A percentile compares a stretch with the other conserved stretches of the same genome.
phyloP scores from a whole-genome alignment of 2,888 invertebrate genomes.

The Argyresthia goedartella region DNA sequence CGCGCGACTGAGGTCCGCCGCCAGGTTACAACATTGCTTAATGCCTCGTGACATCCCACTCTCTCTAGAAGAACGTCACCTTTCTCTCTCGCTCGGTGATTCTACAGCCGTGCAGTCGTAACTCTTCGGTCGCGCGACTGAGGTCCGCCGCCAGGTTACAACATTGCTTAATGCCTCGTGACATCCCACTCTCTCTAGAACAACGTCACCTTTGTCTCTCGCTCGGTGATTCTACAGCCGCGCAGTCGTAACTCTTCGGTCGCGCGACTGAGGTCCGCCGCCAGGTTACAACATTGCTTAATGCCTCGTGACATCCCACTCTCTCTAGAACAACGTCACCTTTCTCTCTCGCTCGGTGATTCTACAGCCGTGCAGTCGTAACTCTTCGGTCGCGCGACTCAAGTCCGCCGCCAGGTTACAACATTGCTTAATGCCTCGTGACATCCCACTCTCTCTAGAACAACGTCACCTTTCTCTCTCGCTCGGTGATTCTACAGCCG shows the following conservation, averaged over 20 bases:
- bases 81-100: too few species aligned
- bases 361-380: neutral
- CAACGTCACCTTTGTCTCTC: neutral
- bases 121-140: too few species aligned
- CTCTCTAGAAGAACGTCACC: neutral
- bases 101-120: too few species aligned
- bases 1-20: too few species aligned
- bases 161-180: too few species aligned
- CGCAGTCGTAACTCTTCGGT: constrained; percentile 27
- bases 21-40: too few species aligned
- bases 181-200: neutral
- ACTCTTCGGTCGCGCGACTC: constrained; percentile 56
- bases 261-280: constrained; percentile 70
- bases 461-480: constrained; percentile 40
- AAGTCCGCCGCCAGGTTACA: constrained; percentile 70
- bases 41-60: too few species aligned
- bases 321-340: too few species aligned
- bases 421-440: constrained; percentile 72
- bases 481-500: neutral
- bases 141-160: too few species aligned
- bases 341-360: constrained; percentile 21
- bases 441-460: constrained; percentile 71
- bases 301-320: constrained; percentile 67
- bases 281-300: constrained; percentile 72
- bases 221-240: neutral